Evolutionary conservation across 2,113 vertebrate genomes (phyloP), one percentile per base, ranked within the genome.

Genomic region (Pterocles orientalis): DNA sequence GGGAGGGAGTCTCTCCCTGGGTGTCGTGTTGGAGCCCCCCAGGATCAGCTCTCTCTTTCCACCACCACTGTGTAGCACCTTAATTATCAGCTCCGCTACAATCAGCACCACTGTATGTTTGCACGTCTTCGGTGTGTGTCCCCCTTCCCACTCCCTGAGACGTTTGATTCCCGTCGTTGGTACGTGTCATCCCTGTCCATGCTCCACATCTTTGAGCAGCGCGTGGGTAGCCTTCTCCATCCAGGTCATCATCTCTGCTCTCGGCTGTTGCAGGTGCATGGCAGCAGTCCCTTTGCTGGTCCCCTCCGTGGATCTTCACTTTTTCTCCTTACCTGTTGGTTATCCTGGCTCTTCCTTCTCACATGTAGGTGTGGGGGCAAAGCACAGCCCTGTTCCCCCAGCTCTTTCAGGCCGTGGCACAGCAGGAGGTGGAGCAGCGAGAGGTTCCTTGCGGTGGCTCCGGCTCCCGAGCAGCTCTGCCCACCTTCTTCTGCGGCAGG

Each of bases 151-250:
- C 51, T 65, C 25, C 29, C 17, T 21, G 34, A 68, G 41, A 31
- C 9, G 2, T 33, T 39, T 1, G 8, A 31, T 70, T 86, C 56
- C 25, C 0, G 0, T 16, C 1, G 1, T 14, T 9, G 43, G 17
- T 58, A 10, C 0, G 1, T 17, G 16, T n/a, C 4, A 23, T 36
- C 76, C 62, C 45, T 25, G 4, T 28, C 28, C 33, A 25, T 16
- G 29, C 69, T 81, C 7, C 26, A 31, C 3, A 0, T 39, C 47
- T 56, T 8, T 8, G 8, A 62, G 58, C 24, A 26, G 19, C 4
- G 10, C 1, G 0, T 65, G 33, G 51, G 36, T 53, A 26, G 62
- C 15, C 36, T 47, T 71, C 56, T 76, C 62, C 24, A 19, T 69
- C 47, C 36, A n/a, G 8, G 48, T 45, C 11, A 3, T 51, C 31